Conservation (phyloP, 2,888 invertebrate species). For the Tromatobia lineatoria region DNA sequence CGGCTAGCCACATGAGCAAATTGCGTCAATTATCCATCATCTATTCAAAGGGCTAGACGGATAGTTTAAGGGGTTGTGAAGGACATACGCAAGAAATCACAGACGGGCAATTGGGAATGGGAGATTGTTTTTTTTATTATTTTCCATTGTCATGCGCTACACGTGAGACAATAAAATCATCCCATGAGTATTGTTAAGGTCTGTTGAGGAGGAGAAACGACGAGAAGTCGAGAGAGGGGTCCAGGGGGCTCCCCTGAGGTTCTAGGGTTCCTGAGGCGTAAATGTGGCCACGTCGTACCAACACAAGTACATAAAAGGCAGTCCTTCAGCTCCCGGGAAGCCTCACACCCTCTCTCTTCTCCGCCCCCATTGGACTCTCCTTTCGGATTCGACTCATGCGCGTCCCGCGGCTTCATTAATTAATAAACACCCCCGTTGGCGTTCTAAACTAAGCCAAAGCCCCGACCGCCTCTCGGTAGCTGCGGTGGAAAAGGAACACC, state of each 20-base stretch:
- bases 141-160: constrained; percentile 18
- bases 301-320: constrained; percentile 28
- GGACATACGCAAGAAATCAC: constrained; percentile 46
- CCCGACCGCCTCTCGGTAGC: constrained; percentile 25
- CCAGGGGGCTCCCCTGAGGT: constrained; percentile 50
- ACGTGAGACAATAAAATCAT: constrained; percentile 29
- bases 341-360: constrained; percentile 44
- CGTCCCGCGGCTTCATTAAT: constrained; percentile 71
- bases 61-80: background rate
- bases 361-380: constrained; percentile 37
- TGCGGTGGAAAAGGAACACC: background rate
- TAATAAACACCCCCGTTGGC: constrained; percentile 70
- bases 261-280: constrained; percentile 24
- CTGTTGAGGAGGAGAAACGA: constrained; percentile 42
- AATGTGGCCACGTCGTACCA: constrained; percentile 22
- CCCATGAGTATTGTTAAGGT: constrained; percentile 64
- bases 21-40: constrained; percentile 52
- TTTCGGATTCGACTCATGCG: constrained; percentile 68
- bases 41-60: background rate
- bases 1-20: constrained; percentile 37
- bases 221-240: constrained; percentile 54
- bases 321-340: constrained; percentile 53
- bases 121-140: constrained; percentile 7
- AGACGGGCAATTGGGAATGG: constrained; percentile 38
- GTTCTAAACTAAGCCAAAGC: constrained; percentile 65